Percentiles rank a stretch among this genome's conserved stretches.
These are phyloP conservation scores for Leucozona laternaria DNA, from an alignment of 2,888 invertebrate species.

Conservation along the genomic window DNA sequence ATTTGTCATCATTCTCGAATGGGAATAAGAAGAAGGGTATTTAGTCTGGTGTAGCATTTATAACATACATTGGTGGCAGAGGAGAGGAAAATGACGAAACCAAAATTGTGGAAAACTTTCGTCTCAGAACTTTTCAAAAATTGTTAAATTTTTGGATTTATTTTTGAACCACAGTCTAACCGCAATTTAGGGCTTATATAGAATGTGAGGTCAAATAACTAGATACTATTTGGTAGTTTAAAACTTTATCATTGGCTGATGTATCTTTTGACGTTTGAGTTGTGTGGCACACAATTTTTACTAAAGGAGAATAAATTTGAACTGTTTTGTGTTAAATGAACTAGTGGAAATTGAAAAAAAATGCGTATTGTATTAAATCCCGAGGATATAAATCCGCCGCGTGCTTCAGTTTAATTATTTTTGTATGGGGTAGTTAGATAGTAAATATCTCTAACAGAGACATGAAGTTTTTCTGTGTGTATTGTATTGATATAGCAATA, in stretches of 20 bases:
- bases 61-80: conserved; percentile 27
- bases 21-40: background rate
- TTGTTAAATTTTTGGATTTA: conserved; percentile 43
- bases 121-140: conserved; percentile 63
- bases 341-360: too few species aligned
- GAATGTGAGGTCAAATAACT: conserved; percentile 22
- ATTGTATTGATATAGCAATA: too few species aligned
- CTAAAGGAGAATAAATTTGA: too few species aligned
- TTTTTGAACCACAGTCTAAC: conserved; percentile 25
- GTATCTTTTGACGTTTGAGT: background rate
- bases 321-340: too few species aligned
- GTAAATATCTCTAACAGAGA: too few species aligned
- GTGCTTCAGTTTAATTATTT: too few species aligned
- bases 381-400: too few species aligned
- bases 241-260: background rate
- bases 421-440: too few species aligned
- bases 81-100: conserved; percentile 23
- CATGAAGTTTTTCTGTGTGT: too few species aligned
- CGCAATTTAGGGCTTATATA: conserved; percentile 22
- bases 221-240: conserved; percentile 45
- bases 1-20: conserved; percentile 65
- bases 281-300: too few species aligned
- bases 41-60: background rate
- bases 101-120: conserved; percentile 61
- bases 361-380: too few species aligned